Base-by-base conservation (phyloP, 1,140 invertebrate species). In the Lasioglossum baleicum region DNA sequence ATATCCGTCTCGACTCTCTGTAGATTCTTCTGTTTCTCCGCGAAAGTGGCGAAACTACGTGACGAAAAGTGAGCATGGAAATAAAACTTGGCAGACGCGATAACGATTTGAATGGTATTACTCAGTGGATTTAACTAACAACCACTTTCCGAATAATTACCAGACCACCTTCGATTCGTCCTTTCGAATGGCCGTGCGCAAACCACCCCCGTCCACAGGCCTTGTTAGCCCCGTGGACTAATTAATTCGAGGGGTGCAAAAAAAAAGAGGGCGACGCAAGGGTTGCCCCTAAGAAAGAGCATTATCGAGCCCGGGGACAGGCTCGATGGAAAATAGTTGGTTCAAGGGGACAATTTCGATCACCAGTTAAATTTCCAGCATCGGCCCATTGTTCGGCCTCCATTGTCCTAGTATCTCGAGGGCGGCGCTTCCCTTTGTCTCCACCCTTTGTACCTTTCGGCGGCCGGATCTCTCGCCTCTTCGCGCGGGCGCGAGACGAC, bases 371-470 rank as follows among this genome's bases (percentile, higher is more conserved):
- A 91, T 92, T 90, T 90, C 67, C 87, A 91, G 90, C 82, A 88
- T 81, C 83, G 78, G 77, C 74, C 80, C 84, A 89, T 93, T 92
- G 91, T 92, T 87, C 67, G 70, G 56, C 85, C 89, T 75, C 91
- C 92, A 93, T 93, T 93, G 92, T 93, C 92, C 92, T 84, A 93
- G 88, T 91, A 92, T 90, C 90, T 91, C 83, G 89, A 89, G 91
- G 92, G 92, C 92, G 92, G 92, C 80, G 92, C 92, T 91, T 92
- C 92, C 88, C 88, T 88, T 92, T 93, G 92, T 92, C 90, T 92
- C 91, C 92, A 92, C 92, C 92, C 92, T 93, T 92, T 92, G 90
- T 92, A 90, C 84, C 88, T 89, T 90, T 90, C 88, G 85, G 87
- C 87, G 87, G 88, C 87, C 87, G 87, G 86, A 91, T 91, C 86